Evolutionary conservation across 2,888 invertebrate genomes (phyloP).

Genomic region (Drosophila antonietae): DNA sequence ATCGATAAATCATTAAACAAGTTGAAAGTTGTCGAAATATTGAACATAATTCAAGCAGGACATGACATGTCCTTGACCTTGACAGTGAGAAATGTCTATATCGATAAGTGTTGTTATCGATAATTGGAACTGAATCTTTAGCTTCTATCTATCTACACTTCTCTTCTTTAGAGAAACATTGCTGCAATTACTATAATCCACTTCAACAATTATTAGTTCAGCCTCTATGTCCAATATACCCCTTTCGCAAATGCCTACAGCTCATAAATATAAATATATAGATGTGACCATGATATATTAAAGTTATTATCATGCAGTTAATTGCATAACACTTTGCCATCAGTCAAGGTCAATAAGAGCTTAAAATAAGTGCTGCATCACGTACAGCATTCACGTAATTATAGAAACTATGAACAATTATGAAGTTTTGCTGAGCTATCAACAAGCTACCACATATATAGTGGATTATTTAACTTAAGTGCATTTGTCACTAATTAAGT

Average conservation of each 20-base stretch:
- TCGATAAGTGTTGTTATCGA: no score
- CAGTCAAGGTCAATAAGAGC: background rate
- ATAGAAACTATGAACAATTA: slow-evolving; percentile 19
- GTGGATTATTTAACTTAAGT: background rate
- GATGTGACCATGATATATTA: background rate
- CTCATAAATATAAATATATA: background rate
- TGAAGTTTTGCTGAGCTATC: slow-evolving; percentile 4
- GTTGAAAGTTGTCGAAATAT: no score
- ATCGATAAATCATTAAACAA: no score
- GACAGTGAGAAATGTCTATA: no score
- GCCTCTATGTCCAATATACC: no score
- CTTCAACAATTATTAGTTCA: no score
- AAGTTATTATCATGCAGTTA: slow-evolving; percentile 15
- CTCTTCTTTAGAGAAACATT: no score
- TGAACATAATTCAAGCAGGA: background rate
- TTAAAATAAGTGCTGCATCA: slow-evolving; percentile 3
- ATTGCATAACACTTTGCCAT: slow-evolving; percentile 13
- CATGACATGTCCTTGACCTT: no score
- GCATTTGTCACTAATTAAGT: background rate
- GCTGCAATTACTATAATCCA: no score
- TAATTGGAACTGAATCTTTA: no score
- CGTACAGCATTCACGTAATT: background rate
- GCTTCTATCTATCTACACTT: no score
- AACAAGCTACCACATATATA: background rate
- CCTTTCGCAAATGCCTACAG: background rate